Conservation (phyloP, 2,113 vertebrate species). For the Nothocercus julius region DNA sequence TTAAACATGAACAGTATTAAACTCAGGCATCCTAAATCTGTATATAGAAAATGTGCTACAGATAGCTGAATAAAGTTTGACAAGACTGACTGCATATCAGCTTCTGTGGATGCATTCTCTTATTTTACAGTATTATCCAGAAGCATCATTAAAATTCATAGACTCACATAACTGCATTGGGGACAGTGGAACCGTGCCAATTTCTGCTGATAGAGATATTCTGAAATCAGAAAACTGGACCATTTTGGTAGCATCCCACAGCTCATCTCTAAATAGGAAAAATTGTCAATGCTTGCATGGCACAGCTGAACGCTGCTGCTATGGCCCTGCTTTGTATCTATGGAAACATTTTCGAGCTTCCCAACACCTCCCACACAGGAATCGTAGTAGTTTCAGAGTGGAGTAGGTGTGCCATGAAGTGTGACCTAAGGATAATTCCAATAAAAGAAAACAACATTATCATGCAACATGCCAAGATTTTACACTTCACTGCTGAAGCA, state of each 20-base stretch:
- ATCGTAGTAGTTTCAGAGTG: neutral
- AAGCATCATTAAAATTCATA: neutral
- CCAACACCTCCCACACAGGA: neutral
- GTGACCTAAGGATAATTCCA: neutral
- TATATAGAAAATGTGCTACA: neutral
- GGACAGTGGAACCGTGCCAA: neutral
- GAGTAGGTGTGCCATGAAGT: neutral
- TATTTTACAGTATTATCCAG: neutral
- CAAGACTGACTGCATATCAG: neutral
- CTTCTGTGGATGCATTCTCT: neutral
- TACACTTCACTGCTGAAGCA: neutral
- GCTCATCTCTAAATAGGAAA: neutral
- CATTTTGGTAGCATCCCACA: neutral
- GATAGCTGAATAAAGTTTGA: neutral
- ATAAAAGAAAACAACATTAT: neutral
- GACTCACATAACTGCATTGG: neutral
- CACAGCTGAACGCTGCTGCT: neutral
- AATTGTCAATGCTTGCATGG: neutral
- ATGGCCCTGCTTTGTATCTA: neutral
- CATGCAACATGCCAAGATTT: neutral
- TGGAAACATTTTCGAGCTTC: slow-evolving; percentile 34
- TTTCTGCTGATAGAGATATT: neutral
- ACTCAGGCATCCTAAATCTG: neutral
- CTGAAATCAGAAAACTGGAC: neutral
- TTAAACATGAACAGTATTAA: neutral